Evolutionary conservation across 1,140 invertebrate genomes (phyloP).

Genomic region (Nebria ingens): DNA sequence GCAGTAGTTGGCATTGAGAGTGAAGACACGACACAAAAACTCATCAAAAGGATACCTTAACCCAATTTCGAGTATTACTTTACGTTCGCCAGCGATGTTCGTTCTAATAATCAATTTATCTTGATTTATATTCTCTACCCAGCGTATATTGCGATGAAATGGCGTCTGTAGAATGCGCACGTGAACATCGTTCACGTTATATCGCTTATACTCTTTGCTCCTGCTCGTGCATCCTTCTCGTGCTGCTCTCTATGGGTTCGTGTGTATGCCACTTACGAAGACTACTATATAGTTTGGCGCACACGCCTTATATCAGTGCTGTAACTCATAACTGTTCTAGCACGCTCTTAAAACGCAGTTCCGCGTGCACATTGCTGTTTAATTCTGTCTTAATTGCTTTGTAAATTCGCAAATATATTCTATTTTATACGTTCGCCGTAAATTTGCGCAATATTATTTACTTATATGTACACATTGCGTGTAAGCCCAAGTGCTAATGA

Average conservation of each 20-base stretch:
- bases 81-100: slow-evolving; percentile 7
- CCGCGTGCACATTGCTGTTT: slow-evolving; percentile 7
- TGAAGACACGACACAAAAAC: neutral
- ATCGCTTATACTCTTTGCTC: too few relatives aligned
- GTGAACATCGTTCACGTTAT: neutral
- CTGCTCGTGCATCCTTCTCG: too few relatives aligned
- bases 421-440: slow-evolving; percentile 1
- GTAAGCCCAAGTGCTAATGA: too few relatives aligned
- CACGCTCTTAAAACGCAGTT: slow-evolving; percentile 5
- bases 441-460: neutral
- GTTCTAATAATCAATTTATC: slow-evolving; percentile 9
- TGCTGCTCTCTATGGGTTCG: too few relatives aligned
- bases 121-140: slow-evolving; percentile 2
- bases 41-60: slow-evolving; percentile 3
- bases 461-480: too few relatives aligned
- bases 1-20: neutral
- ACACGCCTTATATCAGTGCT: too few relatives aligned
- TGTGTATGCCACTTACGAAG: too few relatives aligned
- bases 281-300: too few relatives aligned
- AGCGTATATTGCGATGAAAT: slow-evolving; percentile 3
- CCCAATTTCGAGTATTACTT: slow-evolving; percentile 5
- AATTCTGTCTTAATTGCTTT: slow-evolving; percentile 1
- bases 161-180: neutral
- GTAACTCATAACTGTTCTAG: neutral
- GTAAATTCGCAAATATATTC: neutral